Base-by-base conservation (phyloP, 2,113 vertebrate genomes). In the Lynx canadensis region DNA sequence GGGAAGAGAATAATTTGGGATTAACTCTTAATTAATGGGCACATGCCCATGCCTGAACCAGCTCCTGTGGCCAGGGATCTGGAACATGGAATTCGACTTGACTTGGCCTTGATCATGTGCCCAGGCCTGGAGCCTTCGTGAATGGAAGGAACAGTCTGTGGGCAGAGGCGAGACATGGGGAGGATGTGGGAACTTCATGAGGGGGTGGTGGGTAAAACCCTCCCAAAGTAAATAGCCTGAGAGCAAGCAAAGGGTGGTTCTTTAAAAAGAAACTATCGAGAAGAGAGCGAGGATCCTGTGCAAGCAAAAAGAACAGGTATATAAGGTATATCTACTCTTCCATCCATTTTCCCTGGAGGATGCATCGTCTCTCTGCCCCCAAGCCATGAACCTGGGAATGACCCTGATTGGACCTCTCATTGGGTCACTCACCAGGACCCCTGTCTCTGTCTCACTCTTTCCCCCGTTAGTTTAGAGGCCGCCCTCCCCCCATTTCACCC, bases 1-100 rank as follows among this genome's bases (percentile, higher is more conserved):
- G n/a, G 69, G 90, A 74, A 94, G 91, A 85, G 36, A 74, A 19
- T 73, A 78, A 81, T 87, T 94, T 14, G 91, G 80, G 23, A 94
- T 80, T 79, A 50, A 55, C 31, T 87, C 10, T n/a, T 38, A 33
- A 82, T 90, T 52, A 86, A 63, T 79, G 84, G 71, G 82, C 50
- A 31, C 69, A 38, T 50, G 21, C 33, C 7, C 29, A 45, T 38
- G n/a, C 48, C 57, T 65, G 7, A 95, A 36, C 38, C 12, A 31
- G 48, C 31, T 21, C 23, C 36, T 52, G 8, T 52, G 45, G 74
- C 85, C n/a, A 45, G 68, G 79, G 55, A 78, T 87, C 69, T 89
- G 50, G 84, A 68, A 45, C 48, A 33, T n/a, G 15, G 8, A 45
- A 9, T 45, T 45, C 45, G 33, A 2, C 5, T 45, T 65, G 76